phyloP scores from a whole-genome alignment of 2,888 invertebrate species.

The Amphipoea oculea region DNA sequence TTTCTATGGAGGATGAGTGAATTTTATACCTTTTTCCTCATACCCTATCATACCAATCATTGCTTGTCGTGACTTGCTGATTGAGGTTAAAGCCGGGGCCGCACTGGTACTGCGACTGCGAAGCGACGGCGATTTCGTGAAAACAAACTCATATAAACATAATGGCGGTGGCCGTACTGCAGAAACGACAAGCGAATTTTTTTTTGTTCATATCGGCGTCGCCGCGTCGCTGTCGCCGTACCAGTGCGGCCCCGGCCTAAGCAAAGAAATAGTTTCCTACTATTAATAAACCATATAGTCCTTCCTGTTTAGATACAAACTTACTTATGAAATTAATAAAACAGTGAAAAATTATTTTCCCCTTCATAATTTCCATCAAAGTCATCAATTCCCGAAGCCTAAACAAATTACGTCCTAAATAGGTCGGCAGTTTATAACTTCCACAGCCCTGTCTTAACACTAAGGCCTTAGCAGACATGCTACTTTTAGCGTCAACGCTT shows the following conservation, averaged over 20 bases:
- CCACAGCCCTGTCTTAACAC: conserved; percentile 31
- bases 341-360: neutral
- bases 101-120: too few relatives aligned
- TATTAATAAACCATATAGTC: neutral
- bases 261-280: neutral
- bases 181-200: too few relatives aligned
- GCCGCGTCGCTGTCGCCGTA: too few relatives aligned
- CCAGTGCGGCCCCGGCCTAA: too few relatives aligned
- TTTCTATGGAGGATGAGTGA: too few relatives aligned
- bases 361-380: neutral
- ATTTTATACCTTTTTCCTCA: neutral
- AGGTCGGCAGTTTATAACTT: conserved; percentile 57
- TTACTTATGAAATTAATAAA: neutral
- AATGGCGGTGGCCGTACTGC: too few relatives aligned
- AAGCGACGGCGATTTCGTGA: too few relatives aligned
- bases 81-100: neutral
- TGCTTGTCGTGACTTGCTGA: too few relatives aligned
- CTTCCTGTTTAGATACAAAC: too few relatives aligned
- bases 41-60: neutral
- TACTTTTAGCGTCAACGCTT: neutral
- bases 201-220: too few relatives aligned
- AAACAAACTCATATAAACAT: too few relatives aligned
- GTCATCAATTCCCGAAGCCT: conserved; percentile 9
- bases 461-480: conserved; percentile 9
- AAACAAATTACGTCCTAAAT: conserved; percentile 41